Conservation (phyloP, 2,797 vertebrate species). For the Melanotaenia parkinsoni region DNA sequence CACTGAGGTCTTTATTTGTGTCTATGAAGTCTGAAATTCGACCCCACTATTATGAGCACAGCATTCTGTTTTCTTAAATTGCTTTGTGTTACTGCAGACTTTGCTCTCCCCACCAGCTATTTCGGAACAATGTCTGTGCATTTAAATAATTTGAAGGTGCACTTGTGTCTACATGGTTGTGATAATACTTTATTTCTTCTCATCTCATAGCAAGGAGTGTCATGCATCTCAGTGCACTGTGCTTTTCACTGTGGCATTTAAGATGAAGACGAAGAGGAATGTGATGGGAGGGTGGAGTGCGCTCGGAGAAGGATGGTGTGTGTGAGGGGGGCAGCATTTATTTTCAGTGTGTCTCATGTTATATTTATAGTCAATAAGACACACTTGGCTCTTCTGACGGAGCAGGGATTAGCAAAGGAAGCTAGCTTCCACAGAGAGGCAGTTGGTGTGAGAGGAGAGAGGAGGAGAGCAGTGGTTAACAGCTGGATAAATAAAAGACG, state of each 20-base stretch:
- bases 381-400: slow-evolving; percentile 83
- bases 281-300: slow-evolving; percentile 55
- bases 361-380: slow-evolving; percentile 89
- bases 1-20: slow-evolving; percentile 24
- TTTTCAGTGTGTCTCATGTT: slow-evolving; percentile 85
- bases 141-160: slow-evolving; percentile 55
- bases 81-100: slow-evolving; percentile 18
- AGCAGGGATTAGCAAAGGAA: slow-evolving; percentile 81
- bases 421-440: slow-evolving; percentile 68
- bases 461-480: slow-evolving; percentile 41
- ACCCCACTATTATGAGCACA: slow-evolving; percentile 35
- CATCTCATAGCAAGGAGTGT: slow-evolving; percentile 40
- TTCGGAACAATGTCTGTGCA: slow-evolving; percentile 34
- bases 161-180: slow-evolving; percentile 32
- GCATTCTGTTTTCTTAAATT: slow-evolving; percentile 51
- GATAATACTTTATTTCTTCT: slow-evolving; percentile 51
- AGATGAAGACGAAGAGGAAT: slow-evolving; percentile 66
- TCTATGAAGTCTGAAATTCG: slow-evolving; percentile 32
- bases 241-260: slow-evolving; percentile 69
- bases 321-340: slow-evolving; percentile 69
- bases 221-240: slow-evolving; percentile 38
- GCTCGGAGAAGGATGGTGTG: slow-evolving; percentile 31
- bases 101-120: slow-evolving; percentile 33
- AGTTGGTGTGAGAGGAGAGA: slow-evolving; percentile 46
- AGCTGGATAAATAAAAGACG: slow-evolving; percentile 39